phyloP scores from a whole-genome alignment of 2,113 vertebrate genomes.

The Pangasianodon hypophthalmus region DNA sequence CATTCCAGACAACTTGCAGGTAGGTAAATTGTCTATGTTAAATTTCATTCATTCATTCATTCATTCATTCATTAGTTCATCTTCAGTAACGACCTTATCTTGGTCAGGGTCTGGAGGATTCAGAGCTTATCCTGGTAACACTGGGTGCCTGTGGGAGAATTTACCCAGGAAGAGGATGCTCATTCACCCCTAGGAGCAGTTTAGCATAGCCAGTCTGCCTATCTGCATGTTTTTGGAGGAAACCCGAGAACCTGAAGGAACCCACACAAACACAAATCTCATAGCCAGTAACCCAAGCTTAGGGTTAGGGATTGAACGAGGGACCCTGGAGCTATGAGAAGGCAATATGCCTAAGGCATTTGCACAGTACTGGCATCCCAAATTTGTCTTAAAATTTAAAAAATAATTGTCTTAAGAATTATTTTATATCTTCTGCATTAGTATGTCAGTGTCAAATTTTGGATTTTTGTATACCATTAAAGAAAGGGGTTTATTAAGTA shows the following conservation, averaged over 20 bases:
- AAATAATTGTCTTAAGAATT: neutral
- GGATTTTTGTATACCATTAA: neutral
- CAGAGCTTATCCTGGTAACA: neutral
- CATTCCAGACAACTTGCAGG: too few species aligned
- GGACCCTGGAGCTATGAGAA: neutral
- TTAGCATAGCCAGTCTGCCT: neutral
- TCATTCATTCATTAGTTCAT: neutral
- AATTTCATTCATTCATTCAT: too few species aligned
- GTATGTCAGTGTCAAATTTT: neutral
- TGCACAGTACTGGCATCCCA: neutral
- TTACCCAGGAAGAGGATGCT: neutral
- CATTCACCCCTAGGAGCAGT: too few species aligned
- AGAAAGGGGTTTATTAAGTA: conserved; percentile 2
- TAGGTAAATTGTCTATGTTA: too few species aligned
- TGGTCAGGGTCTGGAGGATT: neutral
- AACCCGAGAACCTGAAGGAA: neutral
- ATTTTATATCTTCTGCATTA: neutral
- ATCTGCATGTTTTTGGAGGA: too few species aligned
- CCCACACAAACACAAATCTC: too few species aligned
- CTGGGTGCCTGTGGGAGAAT: too few species aligned
- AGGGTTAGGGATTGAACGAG: neutral
- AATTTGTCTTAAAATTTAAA: neutral
- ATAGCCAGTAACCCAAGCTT: too few species aligned
- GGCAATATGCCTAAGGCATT: neutral
- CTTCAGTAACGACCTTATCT: neutral